Evolutionary conservation across 2,797 vertebrate genomes (phyloP).

Genomic region (Xenops minutus): DNA sequence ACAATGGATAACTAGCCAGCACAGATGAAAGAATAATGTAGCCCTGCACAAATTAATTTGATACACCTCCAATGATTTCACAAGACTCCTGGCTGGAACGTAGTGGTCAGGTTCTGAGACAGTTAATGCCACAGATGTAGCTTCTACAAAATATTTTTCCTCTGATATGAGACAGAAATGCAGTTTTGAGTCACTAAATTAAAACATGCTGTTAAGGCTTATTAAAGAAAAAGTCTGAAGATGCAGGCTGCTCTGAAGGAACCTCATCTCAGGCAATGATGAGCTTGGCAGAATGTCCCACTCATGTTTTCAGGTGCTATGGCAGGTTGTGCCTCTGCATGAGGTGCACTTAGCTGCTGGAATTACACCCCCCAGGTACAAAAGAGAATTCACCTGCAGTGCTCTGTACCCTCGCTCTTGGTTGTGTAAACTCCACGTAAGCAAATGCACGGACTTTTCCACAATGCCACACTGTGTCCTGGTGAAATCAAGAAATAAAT

Average conservation of each 20-base stretch:
- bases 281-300: neutral
- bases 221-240: neutral
- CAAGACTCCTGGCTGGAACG: neutral
- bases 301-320: accelerated
- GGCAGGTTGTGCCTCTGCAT: neutral
- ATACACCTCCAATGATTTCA: neutral
- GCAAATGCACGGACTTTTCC: neutral
- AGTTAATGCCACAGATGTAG: neutral
- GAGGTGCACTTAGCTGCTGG: neutral
- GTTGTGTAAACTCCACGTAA: neutral
- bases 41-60: neutral
- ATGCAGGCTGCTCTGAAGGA: neutral
- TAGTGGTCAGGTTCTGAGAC: neutral
- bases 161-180: neutral
- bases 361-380: neutral
- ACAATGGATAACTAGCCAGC: neutral
- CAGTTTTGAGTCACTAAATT: neutral
- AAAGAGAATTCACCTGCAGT: neutral
- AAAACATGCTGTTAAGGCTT: neutral
- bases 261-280: accelerated
- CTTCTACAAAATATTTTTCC: neutral
- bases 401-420: accelerated
- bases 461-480: conserved; percentile 11
- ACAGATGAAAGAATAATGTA: neutral
- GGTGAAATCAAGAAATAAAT: conserved; percentile 9